These are phyloP conservation scores for Salticus scenicus DNA, from an alignment of 2,888 invertebrate species.

Conservation along the genomic window DNA sequence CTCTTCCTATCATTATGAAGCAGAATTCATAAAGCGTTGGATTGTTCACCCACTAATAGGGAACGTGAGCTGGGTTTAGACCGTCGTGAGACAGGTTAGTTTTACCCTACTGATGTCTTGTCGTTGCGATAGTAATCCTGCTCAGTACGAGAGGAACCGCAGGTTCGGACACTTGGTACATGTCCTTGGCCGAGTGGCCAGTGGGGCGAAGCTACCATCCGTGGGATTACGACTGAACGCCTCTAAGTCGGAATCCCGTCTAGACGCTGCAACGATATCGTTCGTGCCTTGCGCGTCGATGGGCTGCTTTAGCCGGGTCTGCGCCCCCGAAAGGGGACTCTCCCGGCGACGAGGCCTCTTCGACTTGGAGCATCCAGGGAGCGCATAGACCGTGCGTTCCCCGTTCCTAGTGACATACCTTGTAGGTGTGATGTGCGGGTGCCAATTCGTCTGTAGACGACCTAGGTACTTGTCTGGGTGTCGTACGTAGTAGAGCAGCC, in stretches of 20 bases:
- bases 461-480: too few species aligned
- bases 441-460: too few species aligned
- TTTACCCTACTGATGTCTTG: constrained; percentile 22
- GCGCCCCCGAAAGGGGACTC: too few species aligned
- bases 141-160: constrained; percentile 80
- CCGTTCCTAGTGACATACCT: too few species aligned
- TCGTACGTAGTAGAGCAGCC: too few species aligned
- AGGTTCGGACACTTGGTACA: constrained; percentile 81
- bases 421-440: too few species aligned
- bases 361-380: too few species aligned
- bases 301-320: too few species aligned
- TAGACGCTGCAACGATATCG: constrained; percentile 77
- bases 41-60: constrained; percentile 83
- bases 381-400: too few species aligned
- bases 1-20: constrained; percentile 60
- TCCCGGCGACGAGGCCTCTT: too few species aligned
- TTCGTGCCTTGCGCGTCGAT: too few species aligned
- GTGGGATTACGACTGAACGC: constrained; percentile 80
- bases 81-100: constrained; percentile 78
- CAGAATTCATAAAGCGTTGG: constrained; percentile 81
- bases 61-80: constrained; percentile 83
- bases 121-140: constrained; percentile 79
- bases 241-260: constrained; percentile 81
- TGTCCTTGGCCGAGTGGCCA: constrained; percentile 81
- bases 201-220: constrained; percentile 81